Evolutionary conservation across 2,797 vertebrate genomes (phyloP).

Genomic region (Syngnathus acus): DNA sequence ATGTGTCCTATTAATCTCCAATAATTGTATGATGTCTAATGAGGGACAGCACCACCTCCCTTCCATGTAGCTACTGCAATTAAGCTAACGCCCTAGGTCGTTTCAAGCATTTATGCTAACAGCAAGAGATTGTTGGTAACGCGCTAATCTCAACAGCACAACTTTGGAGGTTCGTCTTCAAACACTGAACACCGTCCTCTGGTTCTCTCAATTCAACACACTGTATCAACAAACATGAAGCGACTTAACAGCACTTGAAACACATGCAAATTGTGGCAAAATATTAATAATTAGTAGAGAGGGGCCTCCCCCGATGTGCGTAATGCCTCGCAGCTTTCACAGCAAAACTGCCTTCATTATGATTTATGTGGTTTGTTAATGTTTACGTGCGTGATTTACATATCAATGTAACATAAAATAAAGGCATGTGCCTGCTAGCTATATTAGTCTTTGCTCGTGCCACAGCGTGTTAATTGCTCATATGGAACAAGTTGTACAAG

Average conservation of each 20-base stretch:
- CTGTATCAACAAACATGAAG: slow-evolving; percentile 55
- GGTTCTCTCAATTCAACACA: slow-evolving; percentile 44
- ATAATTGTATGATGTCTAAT: not conserved
- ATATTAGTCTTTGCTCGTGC: slow-evolving; percentile 59
- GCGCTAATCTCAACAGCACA: too few relatives aligned
- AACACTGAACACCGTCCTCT: slow-evolving; percentile 14
- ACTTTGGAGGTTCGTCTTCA: too few relatives aligned
- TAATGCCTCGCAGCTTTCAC: slow-evolving; percentile 48
- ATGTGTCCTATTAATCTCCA: not conserved
- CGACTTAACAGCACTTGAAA: slow-evolving; percentile 49
- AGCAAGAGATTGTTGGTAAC: not conserved
- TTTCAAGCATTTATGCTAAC: not conserved
- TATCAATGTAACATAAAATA: slow-evolving; percentile 28
- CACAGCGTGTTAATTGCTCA: slow-evolving; percentile 17
- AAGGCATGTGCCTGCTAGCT: slow-evolving; percentile 43
- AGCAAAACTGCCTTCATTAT: slow-evolving; percentile 45
- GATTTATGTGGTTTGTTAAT: slow-evolving; percentile 53
- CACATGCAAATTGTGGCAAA: slow-evolving; percentile 54
- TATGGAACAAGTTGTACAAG: slow-evolving; percentile 4
- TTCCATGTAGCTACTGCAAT: not conserved
- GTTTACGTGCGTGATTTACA: slow-evolving; percentile 48
- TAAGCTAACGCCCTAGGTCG: not conserved
- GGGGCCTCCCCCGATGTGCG: slow-evolving; percentile 45
- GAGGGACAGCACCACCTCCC: not conserved
- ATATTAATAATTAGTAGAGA: slow-evolving; percentile 63